Conservation (phyloP, 2,888 invertebrate genomes). For the Noctua comes region DNA sequence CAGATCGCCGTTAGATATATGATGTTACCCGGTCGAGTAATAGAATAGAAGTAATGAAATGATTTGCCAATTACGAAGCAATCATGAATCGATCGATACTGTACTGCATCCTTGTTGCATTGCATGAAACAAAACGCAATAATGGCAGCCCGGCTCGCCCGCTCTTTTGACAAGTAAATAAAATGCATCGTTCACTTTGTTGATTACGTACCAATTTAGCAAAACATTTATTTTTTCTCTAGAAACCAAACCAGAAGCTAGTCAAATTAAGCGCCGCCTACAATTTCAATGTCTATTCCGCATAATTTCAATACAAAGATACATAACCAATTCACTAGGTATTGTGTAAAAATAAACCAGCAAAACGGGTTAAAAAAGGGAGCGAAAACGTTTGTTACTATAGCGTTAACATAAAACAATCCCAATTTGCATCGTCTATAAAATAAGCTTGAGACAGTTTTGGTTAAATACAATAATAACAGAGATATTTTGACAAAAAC, state of each 20-base stretch:
- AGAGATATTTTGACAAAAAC: slow-evolving; percentile 88
- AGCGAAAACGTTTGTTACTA: slow-evolving; percentile 71
- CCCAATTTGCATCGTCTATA: slow-evolving; percentile 83
- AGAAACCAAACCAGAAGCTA: background rate
- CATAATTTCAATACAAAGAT: background rate
- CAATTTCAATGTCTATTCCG: background rate
- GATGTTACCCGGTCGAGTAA: background rate
- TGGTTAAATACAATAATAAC: slow-evolving; percentile 80
- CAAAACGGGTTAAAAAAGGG: slow-evolving; percentile 70
- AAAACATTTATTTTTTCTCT: background rate
- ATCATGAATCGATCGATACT: slow-evolving; percentile 11
- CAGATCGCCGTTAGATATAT: background rate
- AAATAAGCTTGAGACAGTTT: slow-evolving; percentile 88
- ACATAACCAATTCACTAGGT: background rate
- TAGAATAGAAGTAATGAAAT: background rate
- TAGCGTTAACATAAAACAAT: slow-evolving; percentile 80
- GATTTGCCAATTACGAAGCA: slow-evolving; percentile 6
- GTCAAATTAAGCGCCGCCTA: background rate
- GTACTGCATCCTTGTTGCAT: background rate
- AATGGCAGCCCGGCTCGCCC: background rate
- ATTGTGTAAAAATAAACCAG: slow-evolving; percentile 58
- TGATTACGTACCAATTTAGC: background rate
- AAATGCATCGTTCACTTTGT: background rate
- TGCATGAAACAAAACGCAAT: slow-evolving; percentile 15
- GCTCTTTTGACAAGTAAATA: background rate